Evolutionary conservation across 1,140 invertebrate species (phyloP), one percentile per base, ranked within the genome.

Genomic region (Gyrodactylus salaris): DNA sequence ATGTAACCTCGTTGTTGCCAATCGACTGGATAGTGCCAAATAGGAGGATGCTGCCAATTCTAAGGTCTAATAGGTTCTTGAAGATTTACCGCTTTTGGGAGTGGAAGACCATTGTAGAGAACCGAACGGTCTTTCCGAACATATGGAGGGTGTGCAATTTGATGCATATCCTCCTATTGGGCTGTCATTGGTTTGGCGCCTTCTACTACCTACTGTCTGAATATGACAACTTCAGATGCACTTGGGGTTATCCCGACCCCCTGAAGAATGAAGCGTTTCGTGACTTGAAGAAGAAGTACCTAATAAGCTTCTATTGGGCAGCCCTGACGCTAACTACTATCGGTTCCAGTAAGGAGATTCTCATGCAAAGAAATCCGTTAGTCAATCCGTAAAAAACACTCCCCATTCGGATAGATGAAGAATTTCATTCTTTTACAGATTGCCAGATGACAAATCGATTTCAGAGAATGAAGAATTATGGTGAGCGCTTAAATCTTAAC

Each of bases 121-220:
- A 89, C 22, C 82, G 90, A 75, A 93, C 90, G 0, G 87, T 92
- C 27, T 94, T 90, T 81, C 91, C 91, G 1, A 95, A 95, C 81
- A 84, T 94, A 77, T 91, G 90, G 87, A 84, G 91, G n/a, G 91
- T 94, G 24, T 84, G 91, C 75, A 94, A 93, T 81, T 83, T 94
- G 25, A 89, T 92, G 75, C 91, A 95, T 79, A 92, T 94, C 77
- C 84, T 94, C 27, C 85, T 95, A 75, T 88, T 94, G 76, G 84
- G 93, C 75, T 89, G 89, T 23, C 91, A 95, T 78, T 95, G 91
- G 91, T 95, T 94, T 79, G 91, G 90, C 27, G 93, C 90, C 79
- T 95, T 95, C 83, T 94, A 94, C 83, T 94, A 89, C 82, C 81
- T 94, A 74, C 84, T 95, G 24, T 91, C 89, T 1, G 89, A 93